A percentile compares a stretch with the other conserved stretches of the same genome.
These are phyloP conservation scores for Limenitis camilla DNA, from an alignment of 2,888 invertebrate genomes.

Conservation along the genomic window DNA sequence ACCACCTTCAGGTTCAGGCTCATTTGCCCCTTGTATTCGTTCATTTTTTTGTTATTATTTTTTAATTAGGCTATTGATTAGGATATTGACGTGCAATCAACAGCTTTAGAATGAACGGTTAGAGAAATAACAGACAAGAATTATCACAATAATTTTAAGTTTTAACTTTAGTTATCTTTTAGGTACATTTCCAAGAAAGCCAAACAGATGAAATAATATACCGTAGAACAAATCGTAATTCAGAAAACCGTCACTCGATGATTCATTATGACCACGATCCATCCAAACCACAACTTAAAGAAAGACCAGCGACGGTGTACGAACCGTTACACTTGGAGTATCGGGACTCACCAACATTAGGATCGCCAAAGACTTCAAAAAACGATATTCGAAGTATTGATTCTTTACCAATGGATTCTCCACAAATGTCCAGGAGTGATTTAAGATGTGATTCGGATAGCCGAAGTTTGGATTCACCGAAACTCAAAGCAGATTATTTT, in stretches of 20 bases:
- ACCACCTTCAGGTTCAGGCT: too few relatives aligned
- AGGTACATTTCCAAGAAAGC: constrained; percentile 66
- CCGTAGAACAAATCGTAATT: constrained; percentile 55
- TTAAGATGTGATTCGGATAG: constrained; percentile 59
- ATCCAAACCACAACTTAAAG: constrained; percentile 57
- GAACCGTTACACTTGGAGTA: constrained; percentile 66
- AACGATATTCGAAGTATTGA: constrained; percentile 60
- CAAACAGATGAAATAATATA: constrained; percentile 54
- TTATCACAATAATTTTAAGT: too few relatives aligned
- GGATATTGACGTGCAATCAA: too few relatives aligned
- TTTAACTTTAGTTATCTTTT: constrained; percentile 10
- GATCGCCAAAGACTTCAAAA: constrained; percentile 62
- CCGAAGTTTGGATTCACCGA: constrained; percentile 62
- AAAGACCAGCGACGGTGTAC: constrained; percentile 62
- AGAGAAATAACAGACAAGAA: too few relatives aligned
- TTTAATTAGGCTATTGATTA: too few relatives aligned
- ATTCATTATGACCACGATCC: constrained; percentile 67
- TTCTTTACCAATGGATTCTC: constrained; percentile 63
- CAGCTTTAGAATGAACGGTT: too few relatives aligned
- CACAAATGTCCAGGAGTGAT: constrained; percentile 58
- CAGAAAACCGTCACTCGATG: constrained; percentile 69
- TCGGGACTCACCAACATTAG: constrained; percentile 56
- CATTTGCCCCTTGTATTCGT: too few relatives aligned
- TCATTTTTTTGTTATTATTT: too few relatives aligned
- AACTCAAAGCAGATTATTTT: constrained; percentile 58